Evolutionary conservation across 1,140 invertebrate genomes (phyloP), one percentile per base, ranked within the genome.

Genomic region (Plutomurus gul): DNA sequence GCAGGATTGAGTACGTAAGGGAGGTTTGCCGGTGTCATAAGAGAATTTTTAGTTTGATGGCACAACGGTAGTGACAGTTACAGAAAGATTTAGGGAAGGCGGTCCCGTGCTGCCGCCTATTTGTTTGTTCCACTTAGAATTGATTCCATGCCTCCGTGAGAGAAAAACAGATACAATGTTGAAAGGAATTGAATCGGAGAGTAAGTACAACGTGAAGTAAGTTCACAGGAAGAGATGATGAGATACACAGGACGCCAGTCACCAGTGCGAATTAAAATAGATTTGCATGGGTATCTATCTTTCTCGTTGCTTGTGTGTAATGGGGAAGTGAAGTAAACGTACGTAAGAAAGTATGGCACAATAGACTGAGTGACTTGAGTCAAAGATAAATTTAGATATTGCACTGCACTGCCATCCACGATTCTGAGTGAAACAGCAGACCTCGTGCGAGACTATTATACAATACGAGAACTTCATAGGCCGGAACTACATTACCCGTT

Each of bases 351-450:
- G 51, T 56, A 56, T 33, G 27, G 56, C 56, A 65, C 56, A 65
- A 65, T 65, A 65, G 56, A 65, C 56, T 65, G 56, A 65, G 56
- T 27, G 30, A 65, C 56, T 65, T 27, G 56, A 65, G 56, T 65
- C 56, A 65, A 65, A 65, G 56, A 65, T 65, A 65, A 65, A 65
- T 65, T 65, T 65, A 65, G 56, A 65, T 65, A 65, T 65, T 65
- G 56, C 56, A 65, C 56, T 65, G 27, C 56, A 65, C 56, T 56
- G 13, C 56, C 1, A 65, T 65, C 56, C 56, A 65, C 27, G 16
- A 65, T 33, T 65, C 27, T 16, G 49, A 65, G 22, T 36, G 11
- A 6, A 16, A n/a, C 4, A 27, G 3, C 30, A 33, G 13, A 56
- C 6, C 25, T 51, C 47, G 47, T 51, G 47, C 25, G 47, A 51